Conservation (phyloP, 2,113 vertebrate genomes). For the Platysternon megacephalum region DNA sequence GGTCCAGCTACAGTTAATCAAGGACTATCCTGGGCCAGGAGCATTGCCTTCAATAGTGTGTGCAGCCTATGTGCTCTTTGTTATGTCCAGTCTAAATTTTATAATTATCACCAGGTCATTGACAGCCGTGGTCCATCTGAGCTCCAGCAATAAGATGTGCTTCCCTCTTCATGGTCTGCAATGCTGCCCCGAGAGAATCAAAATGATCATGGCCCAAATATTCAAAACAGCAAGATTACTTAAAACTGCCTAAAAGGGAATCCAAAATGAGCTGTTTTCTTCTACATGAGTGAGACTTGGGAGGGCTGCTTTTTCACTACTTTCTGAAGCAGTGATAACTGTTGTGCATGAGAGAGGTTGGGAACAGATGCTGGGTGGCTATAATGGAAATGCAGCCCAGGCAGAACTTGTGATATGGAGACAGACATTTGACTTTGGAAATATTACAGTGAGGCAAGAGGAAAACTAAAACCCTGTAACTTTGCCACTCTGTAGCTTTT, state of each 20-base stretch:
- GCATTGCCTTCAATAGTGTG: neutral
- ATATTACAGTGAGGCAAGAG: neutral
- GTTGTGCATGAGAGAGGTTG: neutral
- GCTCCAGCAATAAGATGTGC: neutral
- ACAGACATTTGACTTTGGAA: neutral
- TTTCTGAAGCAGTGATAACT: rapidly evolving
- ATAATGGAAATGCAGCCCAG: neutral
- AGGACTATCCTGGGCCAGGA: neutral
- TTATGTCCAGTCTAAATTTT: neutral
- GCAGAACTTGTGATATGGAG: neutral
- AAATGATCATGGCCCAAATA: neutral
- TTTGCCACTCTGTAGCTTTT: neutral
- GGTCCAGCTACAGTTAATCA: neutral
- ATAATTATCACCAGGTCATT: neutral
- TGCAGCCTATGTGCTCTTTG: neutral
- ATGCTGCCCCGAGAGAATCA: neutral
- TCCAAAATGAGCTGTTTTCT: neutral
- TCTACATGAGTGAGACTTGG: neutral
- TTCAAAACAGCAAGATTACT: neutral
- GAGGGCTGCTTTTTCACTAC: rapidly evolving
- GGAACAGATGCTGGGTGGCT: neutral
- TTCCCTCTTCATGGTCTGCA: neutral
- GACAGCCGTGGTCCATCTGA: neutral
- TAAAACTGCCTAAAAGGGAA: neutral
- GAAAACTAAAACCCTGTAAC: neutral